phyloP scores from a whole-genome alignment of 2,797 vertebrate species.

The Buceros bicornis region DNA sequence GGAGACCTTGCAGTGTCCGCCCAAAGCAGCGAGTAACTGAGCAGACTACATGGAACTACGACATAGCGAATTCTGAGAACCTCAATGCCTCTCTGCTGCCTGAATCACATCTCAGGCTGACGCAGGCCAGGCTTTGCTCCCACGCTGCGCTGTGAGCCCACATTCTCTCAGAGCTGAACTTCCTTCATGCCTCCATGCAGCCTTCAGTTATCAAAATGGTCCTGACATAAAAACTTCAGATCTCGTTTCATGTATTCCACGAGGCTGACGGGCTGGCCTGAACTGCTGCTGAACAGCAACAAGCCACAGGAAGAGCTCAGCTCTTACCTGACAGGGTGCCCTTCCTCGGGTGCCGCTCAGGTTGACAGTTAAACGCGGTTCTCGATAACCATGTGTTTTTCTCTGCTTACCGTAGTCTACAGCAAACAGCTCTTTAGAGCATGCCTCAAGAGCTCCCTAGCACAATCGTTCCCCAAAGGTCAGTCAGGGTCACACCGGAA shows the following conservation, averaged over 20 bases:
- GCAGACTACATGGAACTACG: not conserved
- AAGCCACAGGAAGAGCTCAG: not conserved
- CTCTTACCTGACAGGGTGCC: not conserved
- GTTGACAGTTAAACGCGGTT: not conserved
- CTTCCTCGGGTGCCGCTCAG: not conserved
- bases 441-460: conserved; percentile 17
- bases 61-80: not conserved
- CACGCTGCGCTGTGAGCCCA: fast-evolving
- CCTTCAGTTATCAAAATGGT: not conserved
- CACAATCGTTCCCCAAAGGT: conserved; percentile 54
- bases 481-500: conserved; percentile 50
- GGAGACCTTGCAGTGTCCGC: not conserved
- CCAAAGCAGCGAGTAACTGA: not conserved
- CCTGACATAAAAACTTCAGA: not conserved
- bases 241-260: not conserved
- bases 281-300: not conserved
- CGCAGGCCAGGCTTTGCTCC: not conserved
- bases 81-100: fast-evolving
- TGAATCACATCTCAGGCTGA: not conserved
- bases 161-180: not conserved
- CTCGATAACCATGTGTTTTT: not conserved
- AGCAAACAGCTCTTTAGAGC: conserved; percentile 19
- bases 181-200: not conserved
- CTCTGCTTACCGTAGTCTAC: not conserved
- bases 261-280: not conserved